Percentiles rank a stretch among this genome's conserved stretches.
Conservation (phyloP, 2,888 invertebrate species). For the Dolomedes plantarius region DNA sequence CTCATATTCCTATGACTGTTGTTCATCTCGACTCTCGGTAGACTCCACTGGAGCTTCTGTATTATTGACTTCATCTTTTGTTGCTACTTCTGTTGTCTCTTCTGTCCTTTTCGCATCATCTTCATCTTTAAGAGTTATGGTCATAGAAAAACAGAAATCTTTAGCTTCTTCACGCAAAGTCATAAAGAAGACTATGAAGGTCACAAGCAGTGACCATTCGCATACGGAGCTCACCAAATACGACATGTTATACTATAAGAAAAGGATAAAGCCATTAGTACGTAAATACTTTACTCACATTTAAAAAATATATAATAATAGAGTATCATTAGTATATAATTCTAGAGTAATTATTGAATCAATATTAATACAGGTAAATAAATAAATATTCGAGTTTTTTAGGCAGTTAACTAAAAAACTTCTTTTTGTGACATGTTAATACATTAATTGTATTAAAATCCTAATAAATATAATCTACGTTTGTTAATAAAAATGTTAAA, state of each 20-base stretch:
- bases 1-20: too few relatives aligned
- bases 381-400: too few relatives aligned
- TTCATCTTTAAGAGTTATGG: slow-evolving; percentile 19
- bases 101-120: background rate
- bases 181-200: slow-evolving; percentile 49
- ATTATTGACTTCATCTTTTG: slow-evolving; percentile 31
- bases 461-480: too few relatives aligned
- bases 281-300: too few relatives aligned
- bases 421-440: too few relatives aligned
- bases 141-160: slow-evolving; percentile 42
- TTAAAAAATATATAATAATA: too few relatives aligned
- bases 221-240: slow-evolving; percentile 39
- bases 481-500: too few relatives aligned
- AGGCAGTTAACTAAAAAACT: too few relatives aligned
- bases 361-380: too few relatives aligned
- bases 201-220: slow-evolving; percentile 50
- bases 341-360: too few relatives aligned
- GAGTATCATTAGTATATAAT: too few relatives aligned
- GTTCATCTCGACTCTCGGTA: background rate
- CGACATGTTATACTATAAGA: slow-evolving; percentile 41
- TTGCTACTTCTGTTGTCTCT: background rate
- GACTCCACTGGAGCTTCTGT: background rate
- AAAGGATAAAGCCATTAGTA: background rate
- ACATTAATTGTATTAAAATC: too few relatives aligned
- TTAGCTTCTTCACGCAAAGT: slow-evolving; percentile 47